Conservation (phyloP, 2,888 invertebrate species). For the Bimastos eiseni region DNA sequence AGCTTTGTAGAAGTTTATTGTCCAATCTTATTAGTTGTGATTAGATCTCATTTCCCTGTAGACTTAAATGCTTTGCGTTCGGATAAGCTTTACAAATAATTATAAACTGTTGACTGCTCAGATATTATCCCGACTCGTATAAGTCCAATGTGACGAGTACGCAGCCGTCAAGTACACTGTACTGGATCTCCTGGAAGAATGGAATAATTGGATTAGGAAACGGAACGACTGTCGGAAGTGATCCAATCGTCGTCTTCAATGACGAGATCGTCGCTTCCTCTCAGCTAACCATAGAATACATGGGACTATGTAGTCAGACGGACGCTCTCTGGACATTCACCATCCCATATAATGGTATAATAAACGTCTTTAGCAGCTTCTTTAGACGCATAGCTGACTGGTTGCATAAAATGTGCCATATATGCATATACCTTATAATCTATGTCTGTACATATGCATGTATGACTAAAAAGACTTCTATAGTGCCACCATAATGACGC, state of each 20-base stretch:
- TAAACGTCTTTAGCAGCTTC: too few relatives aligned
- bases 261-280: neutral
- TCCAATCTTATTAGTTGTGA: too few relatives aligned
- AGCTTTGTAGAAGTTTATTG: too few relatives aligned
- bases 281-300: neutral
- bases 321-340: neutral
- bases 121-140: neutral
- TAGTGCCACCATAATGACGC: too few relatives aligned
- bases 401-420: too few relatives aligned
- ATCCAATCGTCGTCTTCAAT: neutral
- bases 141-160: neutral
- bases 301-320: neutral
- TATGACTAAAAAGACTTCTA: too few relatives aligned
- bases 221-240: neutral
- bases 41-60: neutral
- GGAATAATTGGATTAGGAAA: neutral
- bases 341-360: neutral
- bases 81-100: neutral
- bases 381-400: too few relatives aligned
- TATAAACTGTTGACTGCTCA: neutral
- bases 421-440: too few relatives aligned
- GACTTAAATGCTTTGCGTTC: neutral
- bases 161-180: neutral
- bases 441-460: too few relatives aligned
- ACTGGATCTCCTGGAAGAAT: slow-evolving; percentile 1